Evolutionary conservation across 2,888 invertebrate species (phyloP).

Genomic region (Oscheius myriophilus): DNA sequence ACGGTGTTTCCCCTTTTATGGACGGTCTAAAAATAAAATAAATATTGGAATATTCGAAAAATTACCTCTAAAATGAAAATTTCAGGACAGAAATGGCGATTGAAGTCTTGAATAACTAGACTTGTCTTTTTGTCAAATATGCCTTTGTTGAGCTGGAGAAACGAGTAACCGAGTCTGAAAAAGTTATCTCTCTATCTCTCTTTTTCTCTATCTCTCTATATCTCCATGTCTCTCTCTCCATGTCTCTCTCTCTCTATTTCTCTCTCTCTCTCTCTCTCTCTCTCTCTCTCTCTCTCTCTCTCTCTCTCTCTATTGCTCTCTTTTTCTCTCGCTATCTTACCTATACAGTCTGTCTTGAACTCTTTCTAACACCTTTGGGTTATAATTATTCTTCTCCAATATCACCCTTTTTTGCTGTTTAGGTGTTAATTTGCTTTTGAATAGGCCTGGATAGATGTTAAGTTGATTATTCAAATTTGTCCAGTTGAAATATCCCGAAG

Average conservation of each 20-base stretch:
- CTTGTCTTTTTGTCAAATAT: slow-evolving; percentile 19
- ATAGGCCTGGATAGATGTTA: slow-evolving; percentile 19
- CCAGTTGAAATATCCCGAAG: slow-evolving; percentile 29
- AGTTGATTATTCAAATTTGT: slow-evolving; percentile 6
- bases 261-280: too few species aligned
- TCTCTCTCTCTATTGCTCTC: too few species aligned
- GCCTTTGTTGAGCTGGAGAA: slow-evolving; percentile 15
- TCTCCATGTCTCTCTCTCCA: too few species aligned
- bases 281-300: too few species aligned
- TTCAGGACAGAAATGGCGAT: slow-evolving; percentile 30
- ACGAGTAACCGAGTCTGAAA: slow-evolving; percentile 22
- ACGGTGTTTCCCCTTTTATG: too few species aligned
- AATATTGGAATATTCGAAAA: not conserved
- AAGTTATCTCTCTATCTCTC: too few species aligned
- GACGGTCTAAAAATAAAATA: not conserved
- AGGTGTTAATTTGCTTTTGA: slow-evolving; percentile 8
- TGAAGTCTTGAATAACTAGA: slow-evolving; percentile 25
- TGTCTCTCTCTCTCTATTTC: too few species aligned
- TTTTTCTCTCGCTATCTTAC: too few species aligned
- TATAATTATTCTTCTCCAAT: slow-evolving; percentile 9
- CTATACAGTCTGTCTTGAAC: slow-evolving; percentile 15
- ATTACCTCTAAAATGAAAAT: slow-evolving; percentile 20
- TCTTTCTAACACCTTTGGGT: not conserved
- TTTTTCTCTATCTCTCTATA: too few species aligned
- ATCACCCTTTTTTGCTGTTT: slow-evolving; percentile 16